Conservation (phyloP, 2,113 vertebrate genomes). For the Boulengeromyrus knoepffleri region DNA sequence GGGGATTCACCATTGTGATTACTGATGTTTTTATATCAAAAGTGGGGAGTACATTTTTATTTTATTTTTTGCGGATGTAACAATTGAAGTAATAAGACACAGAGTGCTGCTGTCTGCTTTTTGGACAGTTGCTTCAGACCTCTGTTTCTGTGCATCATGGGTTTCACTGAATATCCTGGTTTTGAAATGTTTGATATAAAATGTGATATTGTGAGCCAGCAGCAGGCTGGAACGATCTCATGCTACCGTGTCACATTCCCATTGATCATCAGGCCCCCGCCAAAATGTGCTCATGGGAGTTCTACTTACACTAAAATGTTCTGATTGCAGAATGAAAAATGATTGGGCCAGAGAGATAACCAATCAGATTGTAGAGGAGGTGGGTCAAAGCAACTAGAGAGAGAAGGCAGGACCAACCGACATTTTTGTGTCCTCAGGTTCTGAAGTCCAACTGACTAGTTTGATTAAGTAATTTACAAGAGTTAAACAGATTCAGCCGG, state of each 20-base stretch:
- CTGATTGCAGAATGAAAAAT: too few species aligned
- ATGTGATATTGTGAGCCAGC: not conserved
- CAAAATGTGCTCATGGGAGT: not conserved
- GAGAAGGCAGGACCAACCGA: too few species aligned
- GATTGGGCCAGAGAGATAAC: too few species aligned
- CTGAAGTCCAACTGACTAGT: not conserved
- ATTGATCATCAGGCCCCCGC: not conserved
- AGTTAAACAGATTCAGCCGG: not conserved
- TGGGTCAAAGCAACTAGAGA: too few species aligned
- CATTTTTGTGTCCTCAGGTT: not conserved
- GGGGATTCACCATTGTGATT: not conserved
- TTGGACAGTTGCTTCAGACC: not conserved
- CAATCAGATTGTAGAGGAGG: too few species aligned
- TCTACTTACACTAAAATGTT: too few species aligned
- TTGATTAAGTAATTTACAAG: not conserved
- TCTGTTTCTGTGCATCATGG: not conserved
- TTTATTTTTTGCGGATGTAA: not conserved
- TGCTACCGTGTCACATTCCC: not conserved
- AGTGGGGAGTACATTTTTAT: not conserved
- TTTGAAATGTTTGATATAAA: not conserved
- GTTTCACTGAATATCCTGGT: not conserved
- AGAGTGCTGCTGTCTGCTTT: not conserved
- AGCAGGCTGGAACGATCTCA: not conserved
- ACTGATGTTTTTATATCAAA: not conserved
- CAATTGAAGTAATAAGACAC: not conserved